phyloP scores from a whole-genome alignment of 2,113 vertebrate genomes.

The Gymnogyps californianus region DNA sequence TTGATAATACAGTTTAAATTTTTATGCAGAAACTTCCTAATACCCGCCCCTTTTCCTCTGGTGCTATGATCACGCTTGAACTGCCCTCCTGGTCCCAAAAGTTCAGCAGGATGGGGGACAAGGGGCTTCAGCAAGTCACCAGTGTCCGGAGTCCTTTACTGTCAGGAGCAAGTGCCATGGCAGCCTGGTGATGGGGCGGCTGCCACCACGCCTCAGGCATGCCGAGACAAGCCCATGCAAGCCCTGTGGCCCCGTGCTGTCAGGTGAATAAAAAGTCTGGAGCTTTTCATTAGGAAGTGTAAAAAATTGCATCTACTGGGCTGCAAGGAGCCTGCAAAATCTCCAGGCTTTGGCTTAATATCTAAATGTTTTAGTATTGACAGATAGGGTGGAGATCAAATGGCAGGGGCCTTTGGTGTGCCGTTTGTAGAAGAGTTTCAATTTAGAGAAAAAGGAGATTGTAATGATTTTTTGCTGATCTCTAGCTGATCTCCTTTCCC shows the following conservation, averaged over 20 bases:
- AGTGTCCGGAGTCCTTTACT: rapidly evolving
- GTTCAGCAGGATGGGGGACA: rapidly evolving
- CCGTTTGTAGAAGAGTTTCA: neutral
- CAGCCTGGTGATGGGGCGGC: neutral
- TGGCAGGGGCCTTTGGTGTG: neutral
- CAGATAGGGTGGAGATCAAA: neutral
- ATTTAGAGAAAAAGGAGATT: neutral
- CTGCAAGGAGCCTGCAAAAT: neutral
- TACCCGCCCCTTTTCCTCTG: rapidly evolving
- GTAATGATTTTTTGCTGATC: neutral
- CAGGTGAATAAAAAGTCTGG: neutral
- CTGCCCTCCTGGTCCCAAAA: rapidly evolving
- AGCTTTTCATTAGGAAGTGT: neutral
- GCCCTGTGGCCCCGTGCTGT: neutral
- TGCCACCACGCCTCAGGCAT: neutral
- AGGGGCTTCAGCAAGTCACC: neutral
- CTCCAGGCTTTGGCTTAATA: neutral
- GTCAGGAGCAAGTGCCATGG: rapidly evolving
- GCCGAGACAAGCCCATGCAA: rapidly evolving
- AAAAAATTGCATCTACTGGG: neutral
- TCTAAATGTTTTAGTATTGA: neutral
- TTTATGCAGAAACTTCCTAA: neutral
- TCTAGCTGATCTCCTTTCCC: neutral
- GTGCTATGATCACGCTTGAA: neutral
- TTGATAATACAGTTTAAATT: neutral